These are phyloP conservation scores for Acrocyrtus sp. DNA, from an alignment of 2,888 invertebrate genomes.

Conservation along the genomic window DNA sequence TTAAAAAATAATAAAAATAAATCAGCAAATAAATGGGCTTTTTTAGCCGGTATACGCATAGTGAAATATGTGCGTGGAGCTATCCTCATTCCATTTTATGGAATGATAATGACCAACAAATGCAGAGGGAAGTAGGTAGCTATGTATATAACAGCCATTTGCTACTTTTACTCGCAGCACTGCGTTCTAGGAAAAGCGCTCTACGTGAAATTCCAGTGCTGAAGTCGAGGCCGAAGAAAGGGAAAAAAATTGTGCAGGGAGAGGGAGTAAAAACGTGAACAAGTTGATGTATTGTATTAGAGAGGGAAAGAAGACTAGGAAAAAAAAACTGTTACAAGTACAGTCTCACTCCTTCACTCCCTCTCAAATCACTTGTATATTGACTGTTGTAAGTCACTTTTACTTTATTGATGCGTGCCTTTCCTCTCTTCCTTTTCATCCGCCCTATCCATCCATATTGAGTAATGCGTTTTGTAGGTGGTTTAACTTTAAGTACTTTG, in stretches of 20 bases:
- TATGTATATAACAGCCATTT: no score
- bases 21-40: neutral
- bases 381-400: constrained; percentile 36
- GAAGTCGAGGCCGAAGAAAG: no score
- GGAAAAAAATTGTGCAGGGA: no score
- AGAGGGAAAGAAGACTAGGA: neutral
- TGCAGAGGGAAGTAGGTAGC: no score
- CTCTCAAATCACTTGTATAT: constrained; percentile 35
- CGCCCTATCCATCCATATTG: neutral
- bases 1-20: neutral
- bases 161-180: no score
- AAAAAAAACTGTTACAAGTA: neutral
- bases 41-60: neutral
- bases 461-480: constrained; percentile 1
- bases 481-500: constrained; percentile 14
- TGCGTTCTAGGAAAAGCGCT: no score
- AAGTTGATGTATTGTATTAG: neutral
- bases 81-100: neutral
- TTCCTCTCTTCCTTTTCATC: neutral
- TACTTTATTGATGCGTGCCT: constrained; percentile 30
- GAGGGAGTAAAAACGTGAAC: neutral
- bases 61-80: neutral
- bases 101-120: neutral
- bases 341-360: no score
- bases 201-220: no score